Base-by-base conservation (phyloP, 2,888 invertebrate species). In the Empis stercorea region DNA sequence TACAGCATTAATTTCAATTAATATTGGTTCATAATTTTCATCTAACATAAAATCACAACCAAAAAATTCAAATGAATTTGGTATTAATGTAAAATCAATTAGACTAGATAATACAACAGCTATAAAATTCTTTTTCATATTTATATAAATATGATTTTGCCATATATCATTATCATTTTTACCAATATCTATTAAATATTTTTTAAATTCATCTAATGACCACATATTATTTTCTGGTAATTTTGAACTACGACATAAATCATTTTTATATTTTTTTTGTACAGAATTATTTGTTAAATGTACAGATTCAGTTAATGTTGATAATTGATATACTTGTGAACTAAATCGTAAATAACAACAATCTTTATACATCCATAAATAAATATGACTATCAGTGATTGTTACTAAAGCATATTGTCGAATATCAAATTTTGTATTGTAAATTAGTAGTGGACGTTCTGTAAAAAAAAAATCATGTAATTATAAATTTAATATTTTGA, bases 21-120 rank as follows among this genome's bases (percentile, higher is more conserved):
- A 70, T 84, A 91, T 92, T 0, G 92, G 91, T 51, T 80, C 76
- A 56, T 80, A 86, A 58, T 87, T 81, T 59, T 89, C 84, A 48
- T 87, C 84, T 36, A 94, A 65, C 74, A 94, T 84, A 64, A 94
- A 94, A 70, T 95, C 94, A 45, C 92, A 92, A 6, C 93, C 94
- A 61, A 88, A 93, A 34, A 92, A 64, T 65, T 94, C 93, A 67
- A 92, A 94, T 48, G 84, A 81, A 58, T 86, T 85, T 58, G 78
- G 77, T 51, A 79, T 72, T 16, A 76, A 68, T 34, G 79, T 75
- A 55, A 85, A 75, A 52, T 79, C 76, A 54, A 85, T 81, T 65
- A 89, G 81, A 44, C 87, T 82, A 44, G 84, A 80, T 47, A 92
- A 69, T 66, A 92, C 61, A 17, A 87, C 79, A 13, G 84, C 81